Conservation (phyloP, 2,797 vertebrate genomes). For the Cuculus canorus region DNA sequence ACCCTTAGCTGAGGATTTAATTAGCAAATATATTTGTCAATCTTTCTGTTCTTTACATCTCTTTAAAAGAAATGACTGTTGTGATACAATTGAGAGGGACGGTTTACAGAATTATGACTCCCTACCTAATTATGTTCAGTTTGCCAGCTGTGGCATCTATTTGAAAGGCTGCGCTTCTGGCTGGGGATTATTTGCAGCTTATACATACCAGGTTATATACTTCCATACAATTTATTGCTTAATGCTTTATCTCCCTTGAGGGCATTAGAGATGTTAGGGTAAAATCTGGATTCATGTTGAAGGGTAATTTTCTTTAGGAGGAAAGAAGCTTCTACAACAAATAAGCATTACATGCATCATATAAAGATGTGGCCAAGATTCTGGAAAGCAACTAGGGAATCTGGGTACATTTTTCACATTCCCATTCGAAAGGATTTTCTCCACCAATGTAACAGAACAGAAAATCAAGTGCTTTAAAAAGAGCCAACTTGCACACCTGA, state of each 20-base stretch:
- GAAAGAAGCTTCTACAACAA: background rate
- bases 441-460: background rate
- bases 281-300: background rate
- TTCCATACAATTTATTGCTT: background rate
- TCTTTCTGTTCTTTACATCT: background rate
- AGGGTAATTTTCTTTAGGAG: background rate
- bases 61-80: background rate
- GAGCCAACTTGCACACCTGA: background rate
- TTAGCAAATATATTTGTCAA: background rate
- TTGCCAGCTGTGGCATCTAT: background rate
- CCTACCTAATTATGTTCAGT: background rate
- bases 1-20: background rate
- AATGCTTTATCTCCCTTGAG: background rate
- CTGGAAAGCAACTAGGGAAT: background rate
- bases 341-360: background rate
- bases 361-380: background rate
- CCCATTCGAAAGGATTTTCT: background rate
- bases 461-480: background rate
- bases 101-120: background rate
- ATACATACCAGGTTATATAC: background rate
- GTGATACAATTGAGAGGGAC: background rate
- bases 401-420: background rate
- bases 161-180: background rate
- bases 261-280: background rate
- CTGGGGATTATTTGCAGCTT: background rate